Base-by-base conservation (phyloP, 2,113 vertebrate genomes). In the Neomonachus schauinslandi region DNA sequence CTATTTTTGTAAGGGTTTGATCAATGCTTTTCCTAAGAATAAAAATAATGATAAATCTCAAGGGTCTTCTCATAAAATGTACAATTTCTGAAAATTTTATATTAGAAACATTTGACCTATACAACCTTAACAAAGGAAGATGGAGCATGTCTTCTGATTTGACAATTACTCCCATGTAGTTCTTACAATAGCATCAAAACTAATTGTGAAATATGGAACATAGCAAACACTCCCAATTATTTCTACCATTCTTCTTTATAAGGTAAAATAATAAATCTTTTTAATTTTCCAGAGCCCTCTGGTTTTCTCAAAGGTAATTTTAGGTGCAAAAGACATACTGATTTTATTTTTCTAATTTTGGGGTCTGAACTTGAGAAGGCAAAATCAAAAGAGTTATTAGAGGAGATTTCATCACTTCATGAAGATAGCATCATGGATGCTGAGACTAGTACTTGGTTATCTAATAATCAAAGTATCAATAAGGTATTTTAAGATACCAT, bases 41-140 rank as follows among this genome's bases (percentile, higher is more conserved):
- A 59, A 86, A 65, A 89, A 65, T 79, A 92, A 7, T 46, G 3
- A 39, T 53, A 77, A 59, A 26, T 65, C 33, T 95, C 24, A 72
- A 93, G 10, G 0, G 11, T 8, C 55, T 96, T 89, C 49, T 67
- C 39, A 80, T 49, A 96, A 95, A 94, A 83, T 22, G 16, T 77
- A 36, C 18, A 89, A 36, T 76, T 94, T 95, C 42, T 93, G 57
- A 97, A 92, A 91, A 77, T 88, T 51, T 97, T 90, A 24, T 65
- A 36, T 84, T 84, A 93, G 81, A 81, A 81, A 67, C 1, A 72
- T 82, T 80, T 95, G 88, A 94, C 31, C 71, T 96, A 39, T 59
- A 71, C 14, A 84, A 36, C 71, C 16, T 81, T 98, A 86, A 69
- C 42, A 87, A 96, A 36, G 61, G 71, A 91, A 93, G 28, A 76